A percentile compares a stretch with the other conserved stretches of the same genome.
Conservation (phyloP, 2,113 vertebrate genomes). For the Chelonoidis abingdonii region DNA sequence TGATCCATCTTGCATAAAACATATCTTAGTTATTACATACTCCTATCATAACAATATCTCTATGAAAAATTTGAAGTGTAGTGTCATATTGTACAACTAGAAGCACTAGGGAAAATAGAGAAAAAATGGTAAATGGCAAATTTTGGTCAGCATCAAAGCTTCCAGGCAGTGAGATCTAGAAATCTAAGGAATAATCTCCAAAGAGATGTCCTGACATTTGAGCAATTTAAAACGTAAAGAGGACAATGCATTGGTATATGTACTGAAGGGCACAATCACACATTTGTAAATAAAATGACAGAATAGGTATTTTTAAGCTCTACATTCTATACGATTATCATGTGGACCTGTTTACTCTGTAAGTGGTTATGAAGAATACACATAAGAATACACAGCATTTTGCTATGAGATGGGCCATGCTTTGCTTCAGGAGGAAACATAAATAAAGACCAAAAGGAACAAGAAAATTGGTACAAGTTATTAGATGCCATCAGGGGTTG, state of each 20-base stretch:
- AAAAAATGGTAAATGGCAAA: background rate
- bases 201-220: background rate
- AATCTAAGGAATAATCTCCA: background rate
- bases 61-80: no score
- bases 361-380: background rate
- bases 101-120: fast-evolving
- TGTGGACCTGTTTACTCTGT: background rate
- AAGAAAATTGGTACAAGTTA: background rate
- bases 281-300: background rate
- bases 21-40: no score
- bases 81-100: fast-evolving
- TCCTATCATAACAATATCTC: no score
- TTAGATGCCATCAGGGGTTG: background rate
- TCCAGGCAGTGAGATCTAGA: background rate
- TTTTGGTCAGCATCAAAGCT: background rate
- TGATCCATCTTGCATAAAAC: no score
- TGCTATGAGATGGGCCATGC: background rate
- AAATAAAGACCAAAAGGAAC: background rate
- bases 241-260: background rate
- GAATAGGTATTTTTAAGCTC: background rate
- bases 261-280: background rate
- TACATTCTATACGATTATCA: background rate
- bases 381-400: background rate
- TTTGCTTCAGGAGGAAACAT: background rate
- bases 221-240: fast-evolving